phyloP scores from a whole-genome alignment of 2,797 vertebrate genomes.

The Orientallactaga sibirica region DNA sequence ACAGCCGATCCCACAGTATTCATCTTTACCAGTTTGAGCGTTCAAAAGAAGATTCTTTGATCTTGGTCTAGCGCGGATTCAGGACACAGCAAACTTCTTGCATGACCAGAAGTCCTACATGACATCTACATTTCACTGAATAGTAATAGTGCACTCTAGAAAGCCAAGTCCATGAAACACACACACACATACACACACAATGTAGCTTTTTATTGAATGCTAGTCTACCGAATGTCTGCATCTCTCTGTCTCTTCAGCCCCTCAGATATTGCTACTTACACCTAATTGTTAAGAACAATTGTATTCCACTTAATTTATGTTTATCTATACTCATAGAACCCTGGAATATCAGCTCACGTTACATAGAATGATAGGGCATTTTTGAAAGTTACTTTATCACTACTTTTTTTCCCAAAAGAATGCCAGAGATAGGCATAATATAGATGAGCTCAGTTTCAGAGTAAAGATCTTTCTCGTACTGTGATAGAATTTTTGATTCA shows the following conservation, averaged over 20 bases:
- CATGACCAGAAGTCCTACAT: not conserved
- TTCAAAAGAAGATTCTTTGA: not conserved
- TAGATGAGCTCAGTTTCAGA: slow-evolving; percentile 19
- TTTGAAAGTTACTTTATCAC: slow-evolving; percentile 29
- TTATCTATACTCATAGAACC: not conserved
- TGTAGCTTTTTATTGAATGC: not conserved
- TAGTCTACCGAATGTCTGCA: not conserved
- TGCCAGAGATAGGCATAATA: not conserved
- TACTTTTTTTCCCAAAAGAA: not conserved
- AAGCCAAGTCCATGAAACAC: not conserved
- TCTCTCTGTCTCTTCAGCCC: not conserved
- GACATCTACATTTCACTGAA: slow-evolving; percentile 24
- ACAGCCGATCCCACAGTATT: not conserved
- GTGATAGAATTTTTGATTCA: slow-evolving; percentile 27
- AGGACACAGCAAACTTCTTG: not conserved
- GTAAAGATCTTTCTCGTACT: slow-evolving; percentile 20
- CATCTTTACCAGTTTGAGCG: not conserved
- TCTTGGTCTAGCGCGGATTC: slow-evolving; percentile 3
- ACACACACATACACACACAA: not conserved
- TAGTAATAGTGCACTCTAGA: not conserved
- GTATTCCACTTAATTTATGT: slow-evolving; percentile 25
- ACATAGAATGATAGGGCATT: not conserved
- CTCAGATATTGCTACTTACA: slow-evolving; percentile 1
- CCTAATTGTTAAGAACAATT: slow-evolving; percentile 22
- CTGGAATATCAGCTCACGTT: not conserved